phyloP scores from a whole-genome alignment of 2,113 vertebrate species.

The Jacana jacana region DNA sequence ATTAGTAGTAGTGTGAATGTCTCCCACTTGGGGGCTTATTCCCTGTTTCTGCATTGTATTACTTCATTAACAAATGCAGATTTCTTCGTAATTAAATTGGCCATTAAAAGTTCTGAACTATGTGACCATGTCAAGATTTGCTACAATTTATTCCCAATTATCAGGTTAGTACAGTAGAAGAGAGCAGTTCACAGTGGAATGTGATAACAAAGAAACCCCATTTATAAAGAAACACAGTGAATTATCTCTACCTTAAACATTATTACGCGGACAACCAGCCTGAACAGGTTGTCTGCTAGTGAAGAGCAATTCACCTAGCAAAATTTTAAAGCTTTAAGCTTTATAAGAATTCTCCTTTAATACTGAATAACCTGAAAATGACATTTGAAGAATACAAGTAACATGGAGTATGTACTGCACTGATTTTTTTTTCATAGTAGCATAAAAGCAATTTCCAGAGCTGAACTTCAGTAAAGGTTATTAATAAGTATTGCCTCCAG shows the following conservation, averaged over 20 bases:
- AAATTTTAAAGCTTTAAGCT: background rate
- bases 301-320: background rate
- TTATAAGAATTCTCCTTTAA: background rate
- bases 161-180: background rate
- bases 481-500: background rate
- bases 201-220: accelerated
- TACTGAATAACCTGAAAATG: background rate
- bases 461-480: background rate
- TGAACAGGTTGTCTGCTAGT: background rate
- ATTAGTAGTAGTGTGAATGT: background rate
- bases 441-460: background rate
- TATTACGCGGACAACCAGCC: background rate
- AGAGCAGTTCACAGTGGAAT: background rate
- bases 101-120: background rate
- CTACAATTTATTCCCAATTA: background rate
- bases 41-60: background rate
- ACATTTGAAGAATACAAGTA: background rate
- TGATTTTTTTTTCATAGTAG: background rate
- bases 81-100: background rate
- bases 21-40: background rate
- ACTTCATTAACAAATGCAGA: background rate
- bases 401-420: background rate
- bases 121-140: background rate
- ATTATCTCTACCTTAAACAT: background rate
- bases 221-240: background rate